Conservation (phyloP, 2,888 invertebrate genomes). For the Latrodectus hesperus region DNA sequence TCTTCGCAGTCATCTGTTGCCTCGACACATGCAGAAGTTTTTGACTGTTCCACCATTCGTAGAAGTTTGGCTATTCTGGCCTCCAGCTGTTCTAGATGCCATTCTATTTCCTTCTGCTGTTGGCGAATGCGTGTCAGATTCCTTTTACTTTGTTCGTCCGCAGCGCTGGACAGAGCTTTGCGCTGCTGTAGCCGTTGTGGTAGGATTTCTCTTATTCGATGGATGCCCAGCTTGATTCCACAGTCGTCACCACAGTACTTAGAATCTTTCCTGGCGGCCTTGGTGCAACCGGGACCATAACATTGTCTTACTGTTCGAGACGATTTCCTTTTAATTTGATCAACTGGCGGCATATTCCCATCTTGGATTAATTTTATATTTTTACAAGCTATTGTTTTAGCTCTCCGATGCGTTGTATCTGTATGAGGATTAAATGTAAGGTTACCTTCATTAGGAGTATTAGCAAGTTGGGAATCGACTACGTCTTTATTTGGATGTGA, state of each 20-base stretch:
- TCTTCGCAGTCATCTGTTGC: not conserved
- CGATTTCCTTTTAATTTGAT: not conserved
- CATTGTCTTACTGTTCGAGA: constrained; percentile 12
- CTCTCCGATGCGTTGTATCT: constrained; percentile 27
- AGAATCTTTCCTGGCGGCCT: constrained; percentile 21
- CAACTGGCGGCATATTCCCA: not conserved
- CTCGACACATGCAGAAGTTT: not conserved
- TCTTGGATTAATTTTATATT: constrained; percentile 14
- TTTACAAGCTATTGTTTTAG: constrained; percentile 19
- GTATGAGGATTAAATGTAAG: constrained; percentile 14
- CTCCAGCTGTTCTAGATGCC: constrained; percentile 2
- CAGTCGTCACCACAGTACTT: constrained; percentile 52
- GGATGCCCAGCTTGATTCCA: constrained; percentile 16
- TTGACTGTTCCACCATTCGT: not conserved
- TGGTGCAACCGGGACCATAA: constrained; percentile 38
- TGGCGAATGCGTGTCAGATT: constrained; percentile 27
- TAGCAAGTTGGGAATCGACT: too few relatives aligned
- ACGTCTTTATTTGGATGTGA: too few relatives aligned
- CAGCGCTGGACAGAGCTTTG: constrained; percentile 19
- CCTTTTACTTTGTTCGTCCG: constrained; percentile 27
- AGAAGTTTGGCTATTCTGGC: constrained; percentile 16
- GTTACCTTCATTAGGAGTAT: not conserved
- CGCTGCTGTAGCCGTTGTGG: constrained; percentile 32
- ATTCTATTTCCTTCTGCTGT: not conserved
- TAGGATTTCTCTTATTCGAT: constrained; percentile 43